A percentile compares a stretch with the other conserved stretches of the same genome.
phyloP scores from a whole-genome alignment of 2,797 vertebrate species.

The Mionectes olivaceus region DNA sequence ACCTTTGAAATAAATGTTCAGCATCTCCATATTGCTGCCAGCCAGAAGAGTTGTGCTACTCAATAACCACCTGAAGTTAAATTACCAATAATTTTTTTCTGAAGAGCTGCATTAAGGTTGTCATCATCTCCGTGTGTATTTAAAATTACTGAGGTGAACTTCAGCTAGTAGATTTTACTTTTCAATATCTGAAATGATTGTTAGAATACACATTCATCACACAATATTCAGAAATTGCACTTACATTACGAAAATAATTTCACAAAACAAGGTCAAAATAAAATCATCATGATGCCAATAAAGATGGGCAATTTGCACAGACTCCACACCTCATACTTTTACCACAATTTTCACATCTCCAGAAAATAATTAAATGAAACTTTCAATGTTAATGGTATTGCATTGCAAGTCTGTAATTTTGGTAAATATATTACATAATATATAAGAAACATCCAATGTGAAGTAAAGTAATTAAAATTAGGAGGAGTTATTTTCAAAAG shows the following conservation, averaged over 20 bases:
- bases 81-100: not conserved
- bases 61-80: not conserved
- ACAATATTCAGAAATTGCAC: not conserved
- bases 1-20: not conserved
- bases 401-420: not conserved
- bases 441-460: not conserved
- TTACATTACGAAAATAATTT: not conserved
- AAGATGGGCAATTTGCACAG: not conserved
- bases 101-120: not conserved
- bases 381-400: not conserved
- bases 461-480: not conserved
- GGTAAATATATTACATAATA: not conserved
- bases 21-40: not conserved
- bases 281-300: not conserved
- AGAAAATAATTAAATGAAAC: not conserved
- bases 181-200: not conserved
- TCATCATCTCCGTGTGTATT: not conserved
- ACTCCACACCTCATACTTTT: fast-evolving
- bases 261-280: not conserved
- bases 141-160: not conserved
- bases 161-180: not conserved
- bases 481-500: not conserved
- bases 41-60: not conserved
- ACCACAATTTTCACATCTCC: not conserved
- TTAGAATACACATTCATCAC: not conserved